These are phyloP conservation scores for Chloroceryle amazona DNA, from an alignment of 2,797 vertebrate genomes.

Conservation along the genomic window DNA sequence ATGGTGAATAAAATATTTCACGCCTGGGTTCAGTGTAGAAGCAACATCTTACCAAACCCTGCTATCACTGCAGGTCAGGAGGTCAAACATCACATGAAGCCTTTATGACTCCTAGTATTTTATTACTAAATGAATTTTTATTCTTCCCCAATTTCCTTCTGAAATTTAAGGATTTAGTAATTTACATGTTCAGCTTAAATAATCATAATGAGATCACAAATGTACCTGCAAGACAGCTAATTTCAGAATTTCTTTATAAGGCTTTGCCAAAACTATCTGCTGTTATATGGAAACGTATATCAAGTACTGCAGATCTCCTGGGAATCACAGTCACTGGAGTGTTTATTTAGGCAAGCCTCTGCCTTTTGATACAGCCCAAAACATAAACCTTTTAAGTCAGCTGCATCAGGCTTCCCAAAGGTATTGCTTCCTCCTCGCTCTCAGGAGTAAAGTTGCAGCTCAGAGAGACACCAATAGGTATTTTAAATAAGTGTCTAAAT, in stretches of 20 bases:
- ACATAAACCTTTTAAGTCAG: not conserved
- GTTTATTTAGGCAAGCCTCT: not conserved
- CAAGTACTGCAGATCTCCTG: not conserved
- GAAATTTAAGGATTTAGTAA: not conserved
- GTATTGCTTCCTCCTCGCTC: not conserved
- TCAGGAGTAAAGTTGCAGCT: not conserved
- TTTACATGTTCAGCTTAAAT: not conserved
- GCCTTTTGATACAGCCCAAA: not conserved
- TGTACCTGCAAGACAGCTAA: not conserved
- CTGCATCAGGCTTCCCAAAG: not conserved
- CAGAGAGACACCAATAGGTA: accelerated
- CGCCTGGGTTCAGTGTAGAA: not conserved
- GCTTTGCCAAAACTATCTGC: not conserved
- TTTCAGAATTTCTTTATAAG: not conserved
- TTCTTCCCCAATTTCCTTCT: slow-evolving; percentile 9
- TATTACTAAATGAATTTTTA: slow-evolving; percentile 46
- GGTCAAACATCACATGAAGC: not conserved
- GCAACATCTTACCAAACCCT: not conserved
- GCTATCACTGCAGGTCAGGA: not conserved
- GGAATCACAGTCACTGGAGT: not conserved
- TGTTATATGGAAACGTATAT: not conserved
- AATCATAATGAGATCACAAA: not conserved
- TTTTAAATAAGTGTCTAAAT: not conserved
- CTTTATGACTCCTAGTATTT: slow-evolving; percentile 40
- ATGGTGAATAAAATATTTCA: not conserved